A percentile compares a stretch with the other conserved stretches of the same genome.
These are phyloP conservation scores for Papilio glaucus DNA, from an alignment of 1,140 invertebrate species.

Conservation along the genomic window DNA sequence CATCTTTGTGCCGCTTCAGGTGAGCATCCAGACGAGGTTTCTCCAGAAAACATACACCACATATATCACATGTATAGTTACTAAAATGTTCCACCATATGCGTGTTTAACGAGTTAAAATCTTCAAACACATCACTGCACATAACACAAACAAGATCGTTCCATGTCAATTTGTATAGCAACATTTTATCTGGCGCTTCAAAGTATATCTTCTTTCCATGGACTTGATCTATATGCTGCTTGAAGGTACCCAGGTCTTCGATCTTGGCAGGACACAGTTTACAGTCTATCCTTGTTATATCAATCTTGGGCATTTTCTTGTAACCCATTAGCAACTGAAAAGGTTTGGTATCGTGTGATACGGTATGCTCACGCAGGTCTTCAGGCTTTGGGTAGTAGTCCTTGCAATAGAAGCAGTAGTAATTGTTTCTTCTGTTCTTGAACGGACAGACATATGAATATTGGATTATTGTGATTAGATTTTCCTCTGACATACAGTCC, in stretches of 20 bases:
- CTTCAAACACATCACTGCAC: conserved; percentile 75
- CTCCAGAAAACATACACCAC: conserved; percentile 71
- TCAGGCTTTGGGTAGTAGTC: conserved; percentile 76
- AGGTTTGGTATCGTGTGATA: conserved; percentile 72
- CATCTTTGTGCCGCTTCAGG: conserved; percentile 66
- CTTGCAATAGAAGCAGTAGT: conserved; percentile 79
- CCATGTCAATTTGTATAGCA: conserved; percentile 61
- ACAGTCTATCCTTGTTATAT: conserved; percentile 76
- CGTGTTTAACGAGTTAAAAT: conserved; percentile 69
- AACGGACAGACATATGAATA: conserved; percentile 76
- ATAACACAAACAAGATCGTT: conserved; percentile 76
- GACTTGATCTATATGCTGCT: conserved; percentile 68
- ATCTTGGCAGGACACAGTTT: conserved; percentile 70
- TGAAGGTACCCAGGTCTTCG: conserved; percentile 68
- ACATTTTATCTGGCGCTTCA: conserved; percentile 47
- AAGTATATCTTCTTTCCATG: conserved; percentile 51
- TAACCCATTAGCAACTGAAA: conserved; percentile 74
- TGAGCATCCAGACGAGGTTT: conserved; percentile 63
- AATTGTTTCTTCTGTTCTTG: conserved; percentile 77
- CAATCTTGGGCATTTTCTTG: conserved; percentile 77
- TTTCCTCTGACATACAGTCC: conserved; percentile 76
- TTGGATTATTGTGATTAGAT: conserved; percentile 71
- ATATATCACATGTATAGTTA: conserved; percentile 70
- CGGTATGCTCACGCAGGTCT: conserved; percentile 72
- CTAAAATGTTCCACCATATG: conserved; percentile 76